Base-by-base conservation (phyloP, 2,888 invertebrate genomes). In the Cephus sareptanus region DNA sequence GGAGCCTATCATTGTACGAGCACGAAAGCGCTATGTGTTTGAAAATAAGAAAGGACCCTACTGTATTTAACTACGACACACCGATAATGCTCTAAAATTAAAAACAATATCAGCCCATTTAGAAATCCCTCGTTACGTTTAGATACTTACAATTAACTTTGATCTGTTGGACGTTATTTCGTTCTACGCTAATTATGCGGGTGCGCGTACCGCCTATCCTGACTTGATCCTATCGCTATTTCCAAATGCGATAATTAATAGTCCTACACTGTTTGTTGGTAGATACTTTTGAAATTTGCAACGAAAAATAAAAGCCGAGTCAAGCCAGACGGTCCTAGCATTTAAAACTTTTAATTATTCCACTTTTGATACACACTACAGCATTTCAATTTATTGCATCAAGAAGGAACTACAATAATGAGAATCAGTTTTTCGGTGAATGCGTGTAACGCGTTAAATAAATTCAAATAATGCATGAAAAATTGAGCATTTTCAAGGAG, bases 131-230 rank as follows among this genome's bases (percentile, higher is more conserved):
- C 71, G 30, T 71, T 33, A 33, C 11, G 34, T 71, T 34, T 71
- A 71, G 30, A 33, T 31, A 71, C 34, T 71, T 71, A 71, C 30
- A 71, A 71, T 71, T 30, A 71, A 71, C 71, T 71, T 71, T 30
- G 71, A 71, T 71, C 71, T 31, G 34, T 71, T 71, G 71, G 71
- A 71, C 71, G 71, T 71, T 34, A 71, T 11, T 71, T 34, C 34
- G 31, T 71, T 33, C 71, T 71, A 71, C 34, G 30, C 71, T 71
- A 71, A 13, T 15, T 71, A 71, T 13, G 34, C 56, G 23, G 23
- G 56, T 9, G 56, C 56, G 56, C 9, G 56, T 23, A 56, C 56
- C 56, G 56, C 9, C 23, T 56, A 23, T 56, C 56, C 23, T 56
- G 56, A 56, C 56, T 56, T 56, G 56, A 56, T 56, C 1, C 56